phyloP scores from a whole-genome alignment of 2,113 vertebrate species.

The Sisor rabdophorus region DNA sequence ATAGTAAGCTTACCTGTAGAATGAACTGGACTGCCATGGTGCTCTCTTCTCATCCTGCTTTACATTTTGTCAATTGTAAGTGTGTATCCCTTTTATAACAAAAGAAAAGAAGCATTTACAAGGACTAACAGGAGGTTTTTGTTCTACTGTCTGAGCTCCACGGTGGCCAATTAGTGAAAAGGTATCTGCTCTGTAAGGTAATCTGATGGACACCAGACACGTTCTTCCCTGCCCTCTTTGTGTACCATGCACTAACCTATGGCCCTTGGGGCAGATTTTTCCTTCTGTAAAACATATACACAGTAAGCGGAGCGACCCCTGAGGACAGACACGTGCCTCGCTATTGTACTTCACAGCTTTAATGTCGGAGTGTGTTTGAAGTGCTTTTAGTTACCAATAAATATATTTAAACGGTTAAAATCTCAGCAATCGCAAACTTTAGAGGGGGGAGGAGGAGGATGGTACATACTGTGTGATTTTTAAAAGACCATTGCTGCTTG shows the following conservation, averaged over 20 bases:
- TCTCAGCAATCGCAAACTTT: not conserved
- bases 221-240: not conserved
- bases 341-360: not conserved
- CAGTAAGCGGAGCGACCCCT: not conserved
- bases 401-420: too few species aligned
- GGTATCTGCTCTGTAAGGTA: conserved; percentile 47
- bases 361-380: not conserved
- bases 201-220: conserved; percentile 48
- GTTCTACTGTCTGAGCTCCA: conserved; percentile 35
- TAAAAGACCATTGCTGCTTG: not conserved
- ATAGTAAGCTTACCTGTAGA: conserved; percentile 37
- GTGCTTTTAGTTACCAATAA: not conserved
- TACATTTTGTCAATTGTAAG: not conserved
- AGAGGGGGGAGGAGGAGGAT: not conserved
- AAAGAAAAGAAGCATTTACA: conserved; percentile 24
- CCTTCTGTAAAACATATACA: conserved; percentile 10
- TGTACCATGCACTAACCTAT: conserved; percentile 23
- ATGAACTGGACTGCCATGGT: conserved; percentile 42
- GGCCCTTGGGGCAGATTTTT: not conserved
- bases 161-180: conserved; percentile 46
- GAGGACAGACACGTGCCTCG: not conserved
- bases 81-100: conserved; percentile 30
- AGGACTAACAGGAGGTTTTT: conserved; percentile 14
- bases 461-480: conserved; percentile 7
- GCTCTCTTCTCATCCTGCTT: conserved; percentile 15